Evolutionary conservation across 2,797 vertebrate species (phyloP).

Genomic region (Pipistrellus nathusii): DNA sequence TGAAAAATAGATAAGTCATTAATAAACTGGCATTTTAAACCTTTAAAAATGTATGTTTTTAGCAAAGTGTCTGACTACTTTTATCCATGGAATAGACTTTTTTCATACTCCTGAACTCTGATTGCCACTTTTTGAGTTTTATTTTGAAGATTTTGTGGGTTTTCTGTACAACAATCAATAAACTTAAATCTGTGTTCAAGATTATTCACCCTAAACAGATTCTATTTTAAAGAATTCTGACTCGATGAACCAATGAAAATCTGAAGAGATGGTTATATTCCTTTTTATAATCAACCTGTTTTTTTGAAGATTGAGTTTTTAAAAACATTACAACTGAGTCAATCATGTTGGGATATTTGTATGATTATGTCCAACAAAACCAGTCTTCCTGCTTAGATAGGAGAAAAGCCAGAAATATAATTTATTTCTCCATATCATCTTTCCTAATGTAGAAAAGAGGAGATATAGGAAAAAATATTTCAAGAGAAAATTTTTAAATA

Average conservation of each 20-base stretch:
- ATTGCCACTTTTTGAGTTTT: neutral
- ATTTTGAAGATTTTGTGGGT: conserved; percentile 23
- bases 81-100: neutral
- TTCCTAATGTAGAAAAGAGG: neutral
- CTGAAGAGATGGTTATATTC: neutral
- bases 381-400: neutral
- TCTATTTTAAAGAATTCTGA: conserved; percentile 54
- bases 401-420: neutral
- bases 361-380: neutral
- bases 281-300: conserved; percentile 21
- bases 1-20: conserved; percentile 40
- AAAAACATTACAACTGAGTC: conserved; percentile 13
- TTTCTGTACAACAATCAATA: conserved; percentile 24
- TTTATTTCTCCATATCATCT: conserved; percentile 2
- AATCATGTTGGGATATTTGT: neutral
- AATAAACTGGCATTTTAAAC: conserved; percentile 48
- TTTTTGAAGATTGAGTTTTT: conserved; percentile 30
- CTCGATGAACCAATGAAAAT: conserved; percentile 1
- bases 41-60: conserved; percentile 25
- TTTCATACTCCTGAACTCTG: neutral
- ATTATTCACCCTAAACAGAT: neutral
- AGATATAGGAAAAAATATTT: neutral
- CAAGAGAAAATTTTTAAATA: conserved; percentile 34
- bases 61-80: neutral
- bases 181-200: conserved; percentile 46